phyloP scores from a whole-genome alignment of 37 sponge, comb jelly and placozoan genomes.

The Ianthella basta region DNA sequence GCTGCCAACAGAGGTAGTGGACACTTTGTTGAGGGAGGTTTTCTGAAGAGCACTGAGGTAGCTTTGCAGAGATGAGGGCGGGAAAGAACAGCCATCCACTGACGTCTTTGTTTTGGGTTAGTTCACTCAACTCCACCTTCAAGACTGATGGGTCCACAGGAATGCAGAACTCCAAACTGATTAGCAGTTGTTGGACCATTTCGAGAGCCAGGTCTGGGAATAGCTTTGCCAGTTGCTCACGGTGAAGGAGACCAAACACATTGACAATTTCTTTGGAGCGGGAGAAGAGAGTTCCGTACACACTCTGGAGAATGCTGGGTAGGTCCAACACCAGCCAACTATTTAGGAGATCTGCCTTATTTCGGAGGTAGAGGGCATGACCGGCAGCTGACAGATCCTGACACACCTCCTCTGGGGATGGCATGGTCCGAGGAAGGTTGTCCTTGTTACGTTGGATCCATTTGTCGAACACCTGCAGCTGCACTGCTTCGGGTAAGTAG shows the following conservation, averaged over 20 bases:
- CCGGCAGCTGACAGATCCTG: constrained; percentile 7
- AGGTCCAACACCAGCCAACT: constrained; percentile 20
- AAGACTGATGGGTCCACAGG: neutral
- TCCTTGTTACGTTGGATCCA: neutral
- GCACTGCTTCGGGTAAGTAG: neutral
- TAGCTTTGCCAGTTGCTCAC: too few relatives aligned
- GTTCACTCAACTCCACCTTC: neutral
- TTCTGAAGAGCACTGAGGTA: neutral
- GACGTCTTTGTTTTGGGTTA: neutral
- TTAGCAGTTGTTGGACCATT: neutral
- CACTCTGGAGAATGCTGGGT: neutral
- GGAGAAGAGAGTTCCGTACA: constrained; percentile 25
- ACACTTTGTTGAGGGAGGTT: neutral
- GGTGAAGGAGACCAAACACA: too few relatives aligned
- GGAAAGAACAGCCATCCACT: constrained; percentile 11
- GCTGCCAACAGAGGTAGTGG: constrained; percentile 8
- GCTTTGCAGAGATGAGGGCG: neutral
- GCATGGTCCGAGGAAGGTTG: neutral
- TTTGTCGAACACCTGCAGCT: neutral
- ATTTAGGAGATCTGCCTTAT: neutral
- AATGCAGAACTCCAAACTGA: constrained; percentile 3
- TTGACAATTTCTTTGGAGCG: too few relatives aligned
- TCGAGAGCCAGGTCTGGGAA: neutral
- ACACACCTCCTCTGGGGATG: neutral
- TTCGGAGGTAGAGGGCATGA: neutral